Base-by-base conservation (phyloP, 2,113 vertebrate genomes). In the Takifugu flavidus region DNA sequence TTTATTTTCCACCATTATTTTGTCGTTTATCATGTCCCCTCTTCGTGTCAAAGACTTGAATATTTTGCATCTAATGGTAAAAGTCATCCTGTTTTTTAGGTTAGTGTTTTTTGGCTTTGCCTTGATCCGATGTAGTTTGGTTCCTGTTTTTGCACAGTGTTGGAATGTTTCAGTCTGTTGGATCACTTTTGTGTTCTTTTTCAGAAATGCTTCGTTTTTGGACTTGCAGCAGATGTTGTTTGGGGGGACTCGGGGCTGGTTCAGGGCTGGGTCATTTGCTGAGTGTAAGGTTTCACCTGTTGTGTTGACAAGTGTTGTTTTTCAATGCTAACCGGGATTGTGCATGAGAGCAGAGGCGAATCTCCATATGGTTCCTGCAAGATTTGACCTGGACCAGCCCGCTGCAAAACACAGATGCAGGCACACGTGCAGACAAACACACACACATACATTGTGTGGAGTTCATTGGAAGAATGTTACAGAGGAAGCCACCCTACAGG, bases 361-460 rank as follows among this genome's bases (percentile, higher is more conserved):
- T 68, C 64, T 79, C 81, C 88, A 88, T 83, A 82, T 86, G 87
- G 82, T 88, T 90, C 87, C 86, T 85, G 80, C 52, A 65, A 51
- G 77, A 72, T 80, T 65, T 79, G 76, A 83, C 45, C 77, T 85
- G 57, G 63, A 64, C 72, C 53, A 59, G 44, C 42, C 57, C 45
- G 53, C 54, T 54, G 50, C 13, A 39, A 49, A 50, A 53, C 52
- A 57, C 6, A 29, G 3, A 39, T 10, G 8, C 34, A 39, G 34
- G 7, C 34, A 39, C 34, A 39, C 34, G 7, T 10, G 7, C 34
- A 39, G 6, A 39, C 34, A 39, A 7, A 25, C 44, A 43, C 45
- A n/a, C 42, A 34, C 49, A n/a, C 29, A 14, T 42, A n/a, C 57
- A 67, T 56, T 67, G 52, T 62, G 43, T 65, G 8, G 6, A 34